These are phyloP conservation scores for Caenorhabditis imperialis DNA, from an alignment of 2,888 invertebrate genomes.

Conservation along the genomic window DNA sequence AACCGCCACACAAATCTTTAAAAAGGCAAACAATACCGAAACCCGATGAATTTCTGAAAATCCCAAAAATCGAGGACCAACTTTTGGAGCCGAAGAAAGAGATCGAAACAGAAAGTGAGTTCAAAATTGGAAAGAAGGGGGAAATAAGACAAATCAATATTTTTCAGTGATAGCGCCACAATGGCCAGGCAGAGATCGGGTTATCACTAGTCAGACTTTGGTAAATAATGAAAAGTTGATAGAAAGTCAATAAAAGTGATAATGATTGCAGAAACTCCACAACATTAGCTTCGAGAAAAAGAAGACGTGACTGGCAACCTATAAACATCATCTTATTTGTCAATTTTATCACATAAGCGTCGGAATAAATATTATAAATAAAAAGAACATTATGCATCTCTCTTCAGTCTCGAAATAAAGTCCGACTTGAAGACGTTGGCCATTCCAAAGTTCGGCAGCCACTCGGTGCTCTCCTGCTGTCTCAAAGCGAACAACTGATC, in stretches of 20 bases:
- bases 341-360: constrained; percentile 3
- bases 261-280: constrained; percentile 8
- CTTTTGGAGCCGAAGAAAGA: too few species aligned
- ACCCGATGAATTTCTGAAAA: too few species aligned
- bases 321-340: neutral
- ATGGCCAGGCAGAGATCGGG: too few species aligned
- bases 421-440: constrained; percentile 54
- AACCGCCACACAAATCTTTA: too few species aligned
- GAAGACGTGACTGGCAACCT: neutral
- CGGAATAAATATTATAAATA: neutral
- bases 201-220: constrained; percentile 5
- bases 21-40: too few species aligned
- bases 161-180: too few species aligned
- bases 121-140: too few species aligned
- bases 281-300: constrained; percentile 6
- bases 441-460: constrained; percentile 56
- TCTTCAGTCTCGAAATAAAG: constrained; percentile 46
- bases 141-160: too few species aligned
- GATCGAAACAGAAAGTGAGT: too few species aligned
- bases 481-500: constrained; percentile 56
- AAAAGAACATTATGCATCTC: constrained; percentile 13
- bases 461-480: constrained; percentile 47
- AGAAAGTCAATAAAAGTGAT: too few species aligned
- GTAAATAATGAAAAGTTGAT: neutral
- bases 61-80: too few species aligned